Evolutionary conservation across 2,888 invertebrate genomes (phyloP).

Genomic region (Melitaea athalia): DNA sequence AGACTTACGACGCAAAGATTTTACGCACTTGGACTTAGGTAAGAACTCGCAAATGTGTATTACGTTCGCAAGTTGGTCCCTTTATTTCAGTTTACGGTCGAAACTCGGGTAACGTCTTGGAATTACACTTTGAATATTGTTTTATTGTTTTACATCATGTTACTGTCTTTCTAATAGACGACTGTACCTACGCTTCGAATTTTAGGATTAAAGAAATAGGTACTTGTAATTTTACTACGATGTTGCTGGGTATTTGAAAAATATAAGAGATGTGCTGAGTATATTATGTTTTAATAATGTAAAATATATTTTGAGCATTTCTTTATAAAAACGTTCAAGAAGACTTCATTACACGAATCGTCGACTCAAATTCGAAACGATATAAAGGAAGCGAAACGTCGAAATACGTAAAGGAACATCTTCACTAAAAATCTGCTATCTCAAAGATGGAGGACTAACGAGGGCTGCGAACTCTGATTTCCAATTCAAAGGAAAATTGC

Average conservation of each 20-base stretch:
- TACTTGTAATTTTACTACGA: not conserved
- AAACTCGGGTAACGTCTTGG: conserved; percentile 28
- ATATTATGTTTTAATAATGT: not conserved
- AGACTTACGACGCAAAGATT: conserved; percentile 63
- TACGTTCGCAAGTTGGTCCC: conserved; percentile 30
- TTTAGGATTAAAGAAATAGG: not conserved
- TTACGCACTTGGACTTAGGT: conserved; percentile 60
- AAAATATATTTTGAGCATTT: not conserved
- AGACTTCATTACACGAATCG: not conserved
- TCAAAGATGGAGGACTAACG: conserved; percentile 79
- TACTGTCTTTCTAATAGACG: not conserved
- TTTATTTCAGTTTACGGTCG: conserved; percentile 44
- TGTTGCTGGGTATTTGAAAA: not conserved
- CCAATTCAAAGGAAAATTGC: conserved; percentile 84
- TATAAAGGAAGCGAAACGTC: conserved; percentile 20
- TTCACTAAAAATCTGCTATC: conserved; percentile 80
- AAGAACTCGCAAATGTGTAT: conserved; percentile 22
- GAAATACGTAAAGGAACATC: conserved; percentile 60
- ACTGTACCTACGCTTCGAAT: too few species aligned
- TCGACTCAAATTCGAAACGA: conserved; percentile 1
- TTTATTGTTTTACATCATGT: not conserved
- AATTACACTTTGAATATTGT: conserved; percentile 21
- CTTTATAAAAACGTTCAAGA: conserved; percentile 1
- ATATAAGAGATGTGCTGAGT: not conserved
- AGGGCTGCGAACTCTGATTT: conserved; percentile 81